phyloP scores from a whole-genome alignment of 1,140 invertebrate genomes.

The Dendrolimus kikuchii region DNA sequence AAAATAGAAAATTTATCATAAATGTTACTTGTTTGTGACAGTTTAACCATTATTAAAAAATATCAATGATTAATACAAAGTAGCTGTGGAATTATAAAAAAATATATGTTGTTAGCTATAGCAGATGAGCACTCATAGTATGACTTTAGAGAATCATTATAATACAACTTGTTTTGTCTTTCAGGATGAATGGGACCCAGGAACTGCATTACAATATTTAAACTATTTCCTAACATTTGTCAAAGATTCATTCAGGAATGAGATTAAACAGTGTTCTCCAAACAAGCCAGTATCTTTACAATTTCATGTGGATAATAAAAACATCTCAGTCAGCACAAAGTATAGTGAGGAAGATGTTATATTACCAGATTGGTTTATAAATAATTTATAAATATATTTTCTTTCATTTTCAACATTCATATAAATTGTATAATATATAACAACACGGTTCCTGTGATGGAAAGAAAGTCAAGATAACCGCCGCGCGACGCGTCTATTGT shows the following conservation, averaged over 20 bases:
- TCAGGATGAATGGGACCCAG: slow-evolving; percentile 20
- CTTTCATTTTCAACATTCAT: too few relatives aligned
- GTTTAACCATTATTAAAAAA: background rate
- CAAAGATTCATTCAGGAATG: slow-evolving; percentile 10
- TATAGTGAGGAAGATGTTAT: slow-evolving; percentile 8
- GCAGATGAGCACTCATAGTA: too few relatives aligned
- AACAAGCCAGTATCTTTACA: slow-evolving; percentile 9
- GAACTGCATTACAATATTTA: slow-evolving; percentile 17
- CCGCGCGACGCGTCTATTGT: too few relatives aligned
- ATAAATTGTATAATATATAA: too few relatives aligned
- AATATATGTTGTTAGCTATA: too few relatives aligned
- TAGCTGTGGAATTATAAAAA: too few relatives aligned
- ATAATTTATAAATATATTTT: background rate
- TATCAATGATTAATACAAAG: background rate
- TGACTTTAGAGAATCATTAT: too few relatives aligned
- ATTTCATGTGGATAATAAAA: slow-evolving; percentile 11
- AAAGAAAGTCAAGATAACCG: too few relatives aligned
- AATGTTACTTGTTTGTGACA: too few relatives aligned
- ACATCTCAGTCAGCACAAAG: slow-evolving; percentile 4
- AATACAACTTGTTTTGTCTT: slow-evolving; percentile 6
- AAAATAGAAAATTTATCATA: too few relatives aligned
- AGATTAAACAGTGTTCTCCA: background rate
- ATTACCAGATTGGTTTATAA: slow-evolving; percentile 19
- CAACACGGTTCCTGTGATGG: too few relatives aligned
- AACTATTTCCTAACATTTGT: slow-evolving; percentile 16